phyloP scores from a whole-genome alignment of 2,113 vertebrate species.

The Setophaga coronata region DNA sequence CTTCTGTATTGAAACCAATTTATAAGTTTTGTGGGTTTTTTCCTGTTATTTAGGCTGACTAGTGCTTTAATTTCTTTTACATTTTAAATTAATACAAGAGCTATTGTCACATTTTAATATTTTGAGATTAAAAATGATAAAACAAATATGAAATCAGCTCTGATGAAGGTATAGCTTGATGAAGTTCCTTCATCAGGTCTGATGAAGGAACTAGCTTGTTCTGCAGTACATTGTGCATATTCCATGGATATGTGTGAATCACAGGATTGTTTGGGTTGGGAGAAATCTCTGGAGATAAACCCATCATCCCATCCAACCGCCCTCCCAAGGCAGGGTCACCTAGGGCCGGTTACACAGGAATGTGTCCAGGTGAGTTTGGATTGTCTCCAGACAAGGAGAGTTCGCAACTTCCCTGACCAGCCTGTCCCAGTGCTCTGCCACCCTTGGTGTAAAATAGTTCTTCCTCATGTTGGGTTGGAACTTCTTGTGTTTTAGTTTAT shows the following conservation, averaged over 20 bases:
- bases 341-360: background rate
- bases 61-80: background rate
- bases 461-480: background rate
- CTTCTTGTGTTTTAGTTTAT: background rate
- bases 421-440: background rate
- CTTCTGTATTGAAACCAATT: background rate
- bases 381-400: background rate
- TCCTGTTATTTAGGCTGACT: background rate
- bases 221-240: background rate
- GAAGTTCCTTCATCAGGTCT: too few relatives aligned
- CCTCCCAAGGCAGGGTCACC: background rate
- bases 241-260: background rate
- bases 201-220: background rate
- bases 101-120: background rate
- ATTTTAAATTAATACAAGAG: background rate
- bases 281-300: background rate
- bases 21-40: background rate
- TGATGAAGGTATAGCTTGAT: background rate
- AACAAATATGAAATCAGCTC: background rate
- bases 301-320: background rate
- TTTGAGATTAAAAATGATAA: background rate
- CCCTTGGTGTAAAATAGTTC: background rate
- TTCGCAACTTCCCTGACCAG: fast-evolving
- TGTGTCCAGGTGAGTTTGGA: fast-evolving
- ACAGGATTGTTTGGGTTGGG: background rate